Percentiles rank a stretch among this genome's conserved stretches.
These are phyloP conservation scores for Elaphurus davidianus DNA, from an alignment of 2,113 vertebrate species.

Conservation along the genomic window DNA sequence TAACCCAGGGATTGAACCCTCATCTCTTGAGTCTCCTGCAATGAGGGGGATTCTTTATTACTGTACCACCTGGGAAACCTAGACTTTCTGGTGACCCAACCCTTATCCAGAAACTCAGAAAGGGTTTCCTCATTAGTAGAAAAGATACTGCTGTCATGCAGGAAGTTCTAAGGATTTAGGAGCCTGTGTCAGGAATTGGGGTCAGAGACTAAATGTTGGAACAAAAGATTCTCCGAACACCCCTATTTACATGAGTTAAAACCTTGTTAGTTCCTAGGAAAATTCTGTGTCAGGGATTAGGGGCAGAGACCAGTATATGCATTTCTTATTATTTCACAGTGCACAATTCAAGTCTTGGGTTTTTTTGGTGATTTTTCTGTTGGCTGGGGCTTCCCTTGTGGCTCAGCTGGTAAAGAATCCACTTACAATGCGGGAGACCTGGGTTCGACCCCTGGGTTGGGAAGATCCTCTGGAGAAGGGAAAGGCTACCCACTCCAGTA, in stretches of 20 bases:
- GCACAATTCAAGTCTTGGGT: background rate
- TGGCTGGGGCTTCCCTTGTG: background rate
- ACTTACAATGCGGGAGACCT: background rate
- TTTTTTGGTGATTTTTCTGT: background rate
- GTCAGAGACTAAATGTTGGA: background rate
- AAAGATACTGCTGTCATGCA: background rate
- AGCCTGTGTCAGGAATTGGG: background rate
- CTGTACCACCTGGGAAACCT: background rate
- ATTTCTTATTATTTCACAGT: background rate
- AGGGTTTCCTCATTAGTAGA: background rate
- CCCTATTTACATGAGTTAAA: background rate
- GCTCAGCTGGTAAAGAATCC: background rate
- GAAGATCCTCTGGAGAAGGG: background rate
- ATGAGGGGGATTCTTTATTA: background rate
- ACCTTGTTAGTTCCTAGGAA: background rate
- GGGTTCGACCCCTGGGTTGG: background rate
- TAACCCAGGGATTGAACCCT: background rate
- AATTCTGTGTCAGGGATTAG: background rate
- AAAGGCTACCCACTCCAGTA: background rate
- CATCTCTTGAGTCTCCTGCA: background rate
- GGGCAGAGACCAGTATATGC: background rate
- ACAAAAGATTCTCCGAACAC: background rate
- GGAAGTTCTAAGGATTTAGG: background rate
- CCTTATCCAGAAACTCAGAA: background rate
- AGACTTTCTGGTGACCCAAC: background rate